Evolutionary conservation across 2,888 invertebrate species (phyloP), one percentile per base, ranked within the genome.

Genomic region (Petrolisthes cinctipes): DNA sequence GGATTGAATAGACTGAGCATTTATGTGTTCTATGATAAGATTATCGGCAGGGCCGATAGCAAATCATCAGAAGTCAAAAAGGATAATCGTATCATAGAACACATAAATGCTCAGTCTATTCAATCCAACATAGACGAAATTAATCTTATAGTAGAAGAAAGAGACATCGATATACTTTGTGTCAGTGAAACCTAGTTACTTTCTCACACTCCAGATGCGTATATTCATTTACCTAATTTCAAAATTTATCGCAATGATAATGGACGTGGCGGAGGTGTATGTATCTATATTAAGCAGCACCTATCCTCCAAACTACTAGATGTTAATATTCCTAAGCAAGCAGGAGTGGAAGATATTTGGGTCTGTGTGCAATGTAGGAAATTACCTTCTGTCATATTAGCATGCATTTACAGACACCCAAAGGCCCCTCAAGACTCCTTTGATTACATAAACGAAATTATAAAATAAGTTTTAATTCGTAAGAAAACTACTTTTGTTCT

Each of bases 41-140:
- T n/a, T n/a, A n/a, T n/a, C n/a, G 23, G 73, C 17, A 73, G 11
- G n/a, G 6, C 23, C 14, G 61, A 61, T 14, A 61, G 61, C 14
- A 61, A 6, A 6, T 9, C 14, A 61, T 61, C 14, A 9, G 37
- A 7, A 51, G 11, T 54, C 11, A 81, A 54, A 61, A 37, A 81
- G 23, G 81, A 81, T 57, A 17, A 20, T 4, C 81, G 57, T 61
- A 51, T 57, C 5, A 81, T 57, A 57, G 81, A 81, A 61, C 81
- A 81, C 81, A n/a, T 81, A 57, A 61, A 61, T 81, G 78, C 61
- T n/a, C 61, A 37, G n/a, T n/a, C n/a, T n/a, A n/a, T n/a, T n/a
- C n/a, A n/a, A n/a, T n/a, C n/a, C n/a, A n/a, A n/a, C n/a, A n/a
- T 81, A n/a, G 23, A 20, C 7, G 61, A 81, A 61, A 61, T 2